phyloP scores from a whole-genome alignment of 2,888 invertebrate genomes.

The Drosophila colorata region DNA sequence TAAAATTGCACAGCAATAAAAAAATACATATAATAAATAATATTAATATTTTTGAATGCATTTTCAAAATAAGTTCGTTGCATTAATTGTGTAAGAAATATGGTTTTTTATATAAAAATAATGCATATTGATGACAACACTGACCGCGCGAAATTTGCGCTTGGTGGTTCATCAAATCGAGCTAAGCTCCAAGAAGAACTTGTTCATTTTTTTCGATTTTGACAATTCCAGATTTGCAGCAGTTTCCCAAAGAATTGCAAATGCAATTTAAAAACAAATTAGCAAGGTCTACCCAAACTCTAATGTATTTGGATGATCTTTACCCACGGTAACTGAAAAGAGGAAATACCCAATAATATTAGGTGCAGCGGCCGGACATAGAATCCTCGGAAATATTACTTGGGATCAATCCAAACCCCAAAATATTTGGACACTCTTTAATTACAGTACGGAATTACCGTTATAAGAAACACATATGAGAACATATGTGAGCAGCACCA shows the following conservation, averaged over 20 bases:
- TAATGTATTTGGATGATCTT: too few relatives aligned
- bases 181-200: conserved; percentile 3
- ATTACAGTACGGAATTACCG: too few relatives aligned
- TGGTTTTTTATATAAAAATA: not conserved
- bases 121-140: conserved; percentile 13
- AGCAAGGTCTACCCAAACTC: too few relatives aligned
- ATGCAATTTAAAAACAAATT: too few relatives aligned
- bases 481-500: not conserved
- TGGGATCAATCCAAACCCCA: too few relatives aligned
- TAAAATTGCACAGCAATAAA: not conserved
- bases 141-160: not conserved
- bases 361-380: too few relatives aligned
- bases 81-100: not conserved
- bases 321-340: too few relatives aligned
- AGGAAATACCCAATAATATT: too few relatives aligned
- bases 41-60: not conserved
- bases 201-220: conserved; percentile 7
- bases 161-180: conserved; percentile 9
- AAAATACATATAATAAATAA: not conserved
- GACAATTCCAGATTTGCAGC: not conserved
- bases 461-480: too few relatives aligned
- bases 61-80: not conserved
- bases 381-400: too few relatives aligned
- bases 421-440: too few relatives aligned
- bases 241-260: too few relatives aligned